Evolutionary conservation across 2,797 vertebrate genomes (phyloP), one percentile per base, ranked within the genome.

Genomic region (Acanthurus lineatus): DNA sequence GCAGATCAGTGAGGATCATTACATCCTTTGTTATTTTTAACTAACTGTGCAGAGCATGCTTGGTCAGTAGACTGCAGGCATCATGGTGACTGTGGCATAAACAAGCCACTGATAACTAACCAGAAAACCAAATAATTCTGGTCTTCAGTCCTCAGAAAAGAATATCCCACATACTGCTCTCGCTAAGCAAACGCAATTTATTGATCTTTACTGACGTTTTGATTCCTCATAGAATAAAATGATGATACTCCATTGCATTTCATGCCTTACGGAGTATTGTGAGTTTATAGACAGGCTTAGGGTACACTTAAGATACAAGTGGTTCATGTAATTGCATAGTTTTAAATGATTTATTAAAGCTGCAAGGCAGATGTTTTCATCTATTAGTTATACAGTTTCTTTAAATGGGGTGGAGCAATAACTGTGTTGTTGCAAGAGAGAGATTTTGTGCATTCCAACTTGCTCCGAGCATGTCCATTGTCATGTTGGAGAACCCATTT

Each of bases 1-100:
- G 35, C 61, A 74, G 79, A 86, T 83, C 84, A 78, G 76, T 6
- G 47, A 76, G 35, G 80, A 85, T 86, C 89, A 90, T 90, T 82
- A 84, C 78, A 66, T 52, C 73, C 53, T 66, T 84, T 38, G 54
- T 90, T 89, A 89, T 85, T 65, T 81, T 65, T 66, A 66, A 86
- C 76, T 56, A 53, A 79, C 77, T 63, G 71, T 77, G 51, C 69
- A 77, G 61, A 86, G 77, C 56, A 79, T 53, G 64, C 66, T 74
- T 67, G 73, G 56, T 82, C 77, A 58, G 35, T 20, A 75, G 69
- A 66, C 76, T 67, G 72, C 61, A 61, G 2, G 9, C 47, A 44
- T 72, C 58, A 67, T 51, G 35, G 51, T 59, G 79, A 78, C 44
- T 67, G 53, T 3, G 5, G 22, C 58, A 73, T 59, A 35, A 64